Percentiles rank a stretch among this genome's conserved stretches.
Conservation (phyloP, 2,113 vertebrate species). For the Rhombomys opimus region DNA sequence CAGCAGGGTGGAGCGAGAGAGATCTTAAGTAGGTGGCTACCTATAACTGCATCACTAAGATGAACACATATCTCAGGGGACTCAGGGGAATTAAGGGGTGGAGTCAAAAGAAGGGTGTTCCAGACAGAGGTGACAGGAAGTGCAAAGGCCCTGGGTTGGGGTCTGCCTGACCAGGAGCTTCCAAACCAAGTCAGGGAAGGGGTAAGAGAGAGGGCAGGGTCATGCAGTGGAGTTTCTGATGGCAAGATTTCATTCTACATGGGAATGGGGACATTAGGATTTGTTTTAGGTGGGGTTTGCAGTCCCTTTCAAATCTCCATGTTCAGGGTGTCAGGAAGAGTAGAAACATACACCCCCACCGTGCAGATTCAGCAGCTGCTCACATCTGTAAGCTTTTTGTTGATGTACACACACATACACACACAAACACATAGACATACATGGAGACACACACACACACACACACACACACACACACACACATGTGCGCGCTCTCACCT, state of each 20-base stretch:
- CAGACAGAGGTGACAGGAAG: not conserved
- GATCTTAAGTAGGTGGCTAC: not conserved
- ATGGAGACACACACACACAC: not conserved
- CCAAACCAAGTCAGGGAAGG: not conserved
- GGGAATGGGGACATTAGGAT: not conserved
- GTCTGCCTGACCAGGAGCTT: not conserved
- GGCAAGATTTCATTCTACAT: not conserved
- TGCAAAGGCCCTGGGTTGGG: not conserved
- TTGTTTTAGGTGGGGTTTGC: not conserved
- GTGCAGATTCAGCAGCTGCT: not conserved
- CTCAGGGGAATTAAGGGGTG: not conserved
- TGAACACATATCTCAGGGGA: not conserved
- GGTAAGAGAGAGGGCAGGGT: not conserved
- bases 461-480: not conserved
- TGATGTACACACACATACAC: not conserved
- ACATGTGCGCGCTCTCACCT: not conserved
- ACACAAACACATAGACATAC: not conserved
- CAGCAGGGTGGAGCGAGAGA: not conserved
- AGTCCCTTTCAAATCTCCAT: not conserved
- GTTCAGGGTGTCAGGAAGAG: not conserved
- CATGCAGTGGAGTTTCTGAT: rapidly evolving
- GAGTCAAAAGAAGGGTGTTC: not conserved
- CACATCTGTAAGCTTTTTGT: not conserved
- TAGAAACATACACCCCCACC: not conserved
- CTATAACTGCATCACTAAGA: not conserved